Percentiles rank a stretch among this genome's conserved stretches.
These are phyloP conservation scores for Pipistrellus kuhlii DNA, from an alignment of 2,797 vertebrate species.

Conservation along the genomic window DNA sequence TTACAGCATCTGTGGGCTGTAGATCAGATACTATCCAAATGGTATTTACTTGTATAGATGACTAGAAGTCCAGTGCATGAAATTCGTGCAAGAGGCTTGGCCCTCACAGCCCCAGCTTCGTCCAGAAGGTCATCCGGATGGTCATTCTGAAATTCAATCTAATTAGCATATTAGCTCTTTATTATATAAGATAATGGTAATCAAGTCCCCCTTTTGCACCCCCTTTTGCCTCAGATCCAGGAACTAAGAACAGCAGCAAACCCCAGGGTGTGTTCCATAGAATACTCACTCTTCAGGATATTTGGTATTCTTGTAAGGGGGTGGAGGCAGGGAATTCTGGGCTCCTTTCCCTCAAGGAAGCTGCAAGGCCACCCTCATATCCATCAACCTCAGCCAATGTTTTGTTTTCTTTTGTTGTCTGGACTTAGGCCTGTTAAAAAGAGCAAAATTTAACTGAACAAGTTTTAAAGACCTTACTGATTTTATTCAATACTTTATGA, in stretches of 20 bases:
- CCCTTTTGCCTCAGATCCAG: not conserved
- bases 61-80: too few relatives aligned
- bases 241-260: not conserved
- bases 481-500: not conserved
- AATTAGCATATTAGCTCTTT: too few relatives aligned
- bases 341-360: not conserved
- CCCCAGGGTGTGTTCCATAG: not conserved
- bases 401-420: not conserved
- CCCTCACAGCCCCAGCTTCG: too few relatives aligned
- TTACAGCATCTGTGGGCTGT: not conserved
- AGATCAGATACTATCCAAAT: not conserved
- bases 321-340: not conserved
- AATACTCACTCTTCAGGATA: not conserved
- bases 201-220: not conserved
- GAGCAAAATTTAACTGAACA: not conserved
- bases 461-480: not conserved
- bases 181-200: not conserved
- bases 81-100: too few relatives aligned
- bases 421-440: not conserved
- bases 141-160: too few relatives aligned
- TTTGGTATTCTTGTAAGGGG: not conserved
- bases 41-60: too few relatives aligned
- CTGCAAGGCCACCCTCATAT: not conserved
- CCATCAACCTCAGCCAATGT: not conserved
- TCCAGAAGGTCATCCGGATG: too few relatives aligned